Evolutionary conservation across 2,797 vertebrate species (phyloP).

Genomic region (Trachops cirrhosus): DNA sequence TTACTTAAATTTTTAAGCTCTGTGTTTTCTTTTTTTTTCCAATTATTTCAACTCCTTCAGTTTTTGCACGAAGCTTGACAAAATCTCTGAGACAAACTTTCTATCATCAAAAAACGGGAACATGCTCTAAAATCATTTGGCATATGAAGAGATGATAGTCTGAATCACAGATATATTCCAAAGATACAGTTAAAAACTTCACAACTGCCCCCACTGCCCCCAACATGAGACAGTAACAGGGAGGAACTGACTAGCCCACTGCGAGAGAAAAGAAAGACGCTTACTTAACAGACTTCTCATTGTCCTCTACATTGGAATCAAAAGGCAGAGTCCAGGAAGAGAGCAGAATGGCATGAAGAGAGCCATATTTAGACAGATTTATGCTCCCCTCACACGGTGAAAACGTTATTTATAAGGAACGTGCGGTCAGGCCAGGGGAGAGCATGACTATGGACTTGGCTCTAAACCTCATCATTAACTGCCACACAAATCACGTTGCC

Average conservation of each 20-base stretch:
- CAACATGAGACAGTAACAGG: not conserved
- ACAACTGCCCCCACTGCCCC: rapidly evolving
- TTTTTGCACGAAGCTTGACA: not conserved
- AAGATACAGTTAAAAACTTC: not conserved
- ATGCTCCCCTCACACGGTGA: not conserved
- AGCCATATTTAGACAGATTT: not conserved
- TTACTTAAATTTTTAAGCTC: not conserved
- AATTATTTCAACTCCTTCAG: not conserved
- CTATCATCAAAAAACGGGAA: not conserved
- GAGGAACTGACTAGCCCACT: not conserved
- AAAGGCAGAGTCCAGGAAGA: not conserved
- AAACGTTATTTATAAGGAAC: not conserved
- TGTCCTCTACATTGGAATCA: not conserved
- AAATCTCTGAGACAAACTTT: not conserved
- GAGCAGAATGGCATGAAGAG: not conserved
- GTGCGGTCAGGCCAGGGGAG: not conserved
- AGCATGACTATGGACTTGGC: not conserved
- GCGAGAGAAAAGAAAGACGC: not conserved
- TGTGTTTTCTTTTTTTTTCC: not conserved
- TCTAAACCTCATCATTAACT: constrained; percentile 19
- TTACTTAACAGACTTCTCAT: not conserved
- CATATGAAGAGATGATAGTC: not conserved
- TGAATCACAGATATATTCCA: not conserved
- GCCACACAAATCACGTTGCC: constrained; percentile 10
- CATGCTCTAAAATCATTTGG: not conserved